These are phyloP conservation scores for Corvus moneduloides DNA, from an alignment of 2,113 vertebrate species.

Conservation along the genomic window DNA sequence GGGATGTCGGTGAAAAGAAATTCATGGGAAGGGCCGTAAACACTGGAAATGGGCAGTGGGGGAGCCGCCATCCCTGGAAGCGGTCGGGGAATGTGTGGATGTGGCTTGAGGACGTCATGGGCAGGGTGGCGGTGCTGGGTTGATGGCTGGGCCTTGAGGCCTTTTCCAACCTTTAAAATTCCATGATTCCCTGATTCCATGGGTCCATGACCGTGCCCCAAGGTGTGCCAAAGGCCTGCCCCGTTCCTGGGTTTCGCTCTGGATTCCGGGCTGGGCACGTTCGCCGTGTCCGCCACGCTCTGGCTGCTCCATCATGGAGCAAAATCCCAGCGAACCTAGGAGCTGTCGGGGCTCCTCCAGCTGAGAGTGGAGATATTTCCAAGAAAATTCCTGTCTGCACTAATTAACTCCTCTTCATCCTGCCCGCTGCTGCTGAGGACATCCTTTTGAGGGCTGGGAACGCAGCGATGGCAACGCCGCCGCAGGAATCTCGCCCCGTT, in stretches of 20 bases:
- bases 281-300: background rate
- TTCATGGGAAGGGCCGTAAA: no score
- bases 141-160: background rate
- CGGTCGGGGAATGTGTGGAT: rapidly evolving
- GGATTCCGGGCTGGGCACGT: rapidly evolving
- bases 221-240: rapidly evolving
- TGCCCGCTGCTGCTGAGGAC: background rate
- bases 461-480: background rate
- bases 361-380: background rate
- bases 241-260: rapidly evolving
- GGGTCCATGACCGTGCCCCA: rapidly evolving
- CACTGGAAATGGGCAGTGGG: background rate
- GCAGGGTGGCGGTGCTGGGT: rapidly evolving
- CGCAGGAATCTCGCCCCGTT: background rate
- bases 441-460: background rate
- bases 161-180: background rate
- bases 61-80: background rate
- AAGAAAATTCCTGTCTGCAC: background rate
- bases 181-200: rapidly evolving
- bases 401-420: background rate
- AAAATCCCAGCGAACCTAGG: background rate
- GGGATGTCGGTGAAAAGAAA: background rate
- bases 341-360: background rate
- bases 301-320: rapidly evolving
- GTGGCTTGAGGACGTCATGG: rapidly evolving